Percentiles rank a stretch among this genome's conserved stretches.
Conservation (phyloP, 1,140 invertebrate genomes). For the Marisa cornuarietis region DNA sequence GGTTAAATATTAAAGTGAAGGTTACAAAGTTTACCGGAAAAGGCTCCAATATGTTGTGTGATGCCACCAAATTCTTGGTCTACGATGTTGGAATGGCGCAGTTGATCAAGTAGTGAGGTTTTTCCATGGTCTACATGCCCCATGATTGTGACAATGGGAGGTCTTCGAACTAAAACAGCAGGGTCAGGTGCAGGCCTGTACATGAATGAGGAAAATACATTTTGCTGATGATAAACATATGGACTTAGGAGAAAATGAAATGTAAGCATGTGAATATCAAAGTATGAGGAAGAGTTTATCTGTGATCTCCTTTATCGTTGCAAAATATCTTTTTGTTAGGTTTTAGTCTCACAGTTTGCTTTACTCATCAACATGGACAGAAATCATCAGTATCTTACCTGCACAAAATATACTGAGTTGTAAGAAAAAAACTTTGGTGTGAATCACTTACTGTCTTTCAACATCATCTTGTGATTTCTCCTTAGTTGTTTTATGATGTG, state of each 20-base stretch:
- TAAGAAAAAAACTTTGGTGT: neutral
- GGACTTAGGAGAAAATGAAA: neutral
- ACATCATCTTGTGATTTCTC: slow-evolving; percentile 29
- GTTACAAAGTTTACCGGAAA: slow-evolving; percentile 73
- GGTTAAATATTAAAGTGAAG: neutral
- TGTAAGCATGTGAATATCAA: neutral
- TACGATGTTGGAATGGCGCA: slow-evolving; percentile 88
- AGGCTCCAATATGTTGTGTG: slow-evolving; percentile 99
- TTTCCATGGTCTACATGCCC: slow-evolving; percentile 99
- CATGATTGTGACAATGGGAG: slow-evolving; percentile 97
- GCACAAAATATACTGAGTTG: too few relatives aligned
- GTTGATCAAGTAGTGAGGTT: slow-evolving; percentile 92
- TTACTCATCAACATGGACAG: too few relatives aligned
- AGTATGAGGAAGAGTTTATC: neutral
- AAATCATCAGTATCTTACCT: too few relatives aligned
- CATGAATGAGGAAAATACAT: neutral
- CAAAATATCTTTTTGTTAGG: too few relatives aligned
- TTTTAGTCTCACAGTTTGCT: too few relatives aligned
- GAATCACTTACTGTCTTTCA: slow-evolving; percentile 35
- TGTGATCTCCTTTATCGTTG: too few relatives aligned
- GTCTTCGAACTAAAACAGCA: slow-evolving; percentile 73
- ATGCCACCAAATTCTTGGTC: slow-evolving; percentile 97
- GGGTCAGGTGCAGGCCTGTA: slow-evolving; percentile 73
- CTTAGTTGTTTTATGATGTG: slow-evolving; percentile 19
- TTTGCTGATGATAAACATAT: neutral